Percentiles rank a stretch among this genome's conserved stretches.
Conservation (phyloP, 2,888 invertebrate species). For the Patella caerulea region DNA sequence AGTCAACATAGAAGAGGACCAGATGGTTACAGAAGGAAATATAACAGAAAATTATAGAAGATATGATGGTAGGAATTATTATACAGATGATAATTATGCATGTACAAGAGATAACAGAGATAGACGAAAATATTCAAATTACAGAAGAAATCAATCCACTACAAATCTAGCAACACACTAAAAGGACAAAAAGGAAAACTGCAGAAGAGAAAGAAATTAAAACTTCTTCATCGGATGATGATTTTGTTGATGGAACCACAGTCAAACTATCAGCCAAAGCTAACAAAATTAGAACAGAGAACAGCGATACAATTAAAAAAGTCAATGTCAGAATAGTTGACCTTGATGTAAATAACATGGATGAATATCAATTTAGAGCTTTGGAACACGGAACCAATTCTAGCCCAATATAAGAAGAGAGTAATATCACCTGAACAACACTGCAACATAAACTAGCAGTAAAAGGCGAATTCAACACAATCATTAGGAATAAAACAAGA, state of each 20-base stretch:
- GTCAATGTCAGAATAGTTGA: constrained; percentile 10
- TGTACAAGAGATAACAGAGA: too few species aligned
- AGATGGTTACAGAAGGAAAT: background rate
- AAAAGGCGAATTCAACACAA: constrained; percentile 21
- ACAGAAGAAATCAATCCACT: background rate
- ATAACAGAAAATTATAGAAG: background rate
- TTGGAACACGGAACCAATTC: constrained; percentile 11
- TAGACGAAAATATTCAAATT: background rate
- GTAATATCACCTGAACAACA: constrained; percentile 6
- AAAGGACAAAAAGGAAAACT: background rate
- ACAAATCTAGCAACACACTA: too few species aligned
- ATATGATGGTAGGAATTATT: background rate
- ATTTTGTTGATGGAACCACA: background rate
- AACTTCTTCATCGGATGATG: background rate
- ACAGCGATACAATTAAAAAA: background rate
- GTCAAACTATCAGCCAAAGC: background rate
- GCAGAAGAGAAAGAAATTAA: background rate
- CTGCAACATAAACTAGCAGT: constrained; percentile 4
- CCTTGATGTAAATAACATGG: constrained; percentile 12
- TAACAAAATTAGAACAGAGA: too few species aligned
- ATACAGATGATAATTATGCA: background rate
- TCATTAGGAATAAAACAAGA: constrained; percentile 11
- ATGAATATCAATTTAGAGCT: constrained; percentile 29
- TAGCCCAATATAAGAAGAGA: background rate
- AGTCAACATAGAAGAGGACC: background rate